These are phyloP conservation scores for Phyllopteryx taeniolatus DNA, from an alignment of 2,113 vertebrate genomes.

Conservation along the genomic window DNA sequence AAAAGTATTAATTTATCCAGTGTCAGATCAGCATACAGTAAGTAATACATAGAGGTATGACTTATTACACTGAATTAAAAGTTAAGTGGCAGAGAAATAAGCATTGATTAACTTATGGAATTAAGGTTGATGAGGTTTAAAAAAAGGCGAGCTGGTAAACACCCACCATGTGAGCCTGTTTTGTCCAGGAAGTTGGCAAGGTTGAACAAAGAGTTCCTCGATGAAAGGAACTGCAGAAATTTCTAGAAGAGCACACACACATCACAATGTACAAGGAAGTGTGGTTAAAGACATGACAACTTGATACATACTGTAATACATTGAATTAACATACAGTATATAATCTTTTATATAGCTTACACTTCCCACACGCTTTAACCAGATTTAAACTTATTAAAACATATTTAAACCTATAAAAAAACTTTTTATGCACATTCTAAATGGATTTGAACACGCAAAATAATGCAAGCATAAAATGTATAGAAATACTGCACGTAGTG, in stretches of 20 bases:
- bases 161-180: constrained; percentile 95
- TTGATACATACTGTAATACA: not conserved
- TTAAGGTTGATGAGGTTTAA: not conserved
- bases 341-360: no score
- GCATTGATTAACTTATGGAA: not conserved
- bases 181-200: constrained; percentile 99
- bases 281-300: not conserved
- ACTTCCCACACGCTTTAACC: no score
- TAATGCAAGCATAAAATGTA: no score
- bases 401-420: no score
- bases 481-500: no score
- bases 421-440: no score
- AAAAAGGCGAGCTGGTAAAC: not conserved
- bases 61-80: no score
- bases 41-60: no score
- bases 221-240: constrained; percentile 96
- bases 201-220: constrained; percentile 98
- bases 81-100: not conserved
- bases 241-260: constrained; percentile 71
- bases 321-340: not conserved
- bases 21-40: no score
- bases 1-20: not conserved
- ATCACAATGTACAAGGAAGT: not conserved
- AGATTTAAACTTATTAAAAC: no score
- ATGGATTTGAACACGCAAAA: no score